Base-by-base conservation (phyloP, 1,140 invertebrate genomes). In the Drosophila sp. region DNA sequence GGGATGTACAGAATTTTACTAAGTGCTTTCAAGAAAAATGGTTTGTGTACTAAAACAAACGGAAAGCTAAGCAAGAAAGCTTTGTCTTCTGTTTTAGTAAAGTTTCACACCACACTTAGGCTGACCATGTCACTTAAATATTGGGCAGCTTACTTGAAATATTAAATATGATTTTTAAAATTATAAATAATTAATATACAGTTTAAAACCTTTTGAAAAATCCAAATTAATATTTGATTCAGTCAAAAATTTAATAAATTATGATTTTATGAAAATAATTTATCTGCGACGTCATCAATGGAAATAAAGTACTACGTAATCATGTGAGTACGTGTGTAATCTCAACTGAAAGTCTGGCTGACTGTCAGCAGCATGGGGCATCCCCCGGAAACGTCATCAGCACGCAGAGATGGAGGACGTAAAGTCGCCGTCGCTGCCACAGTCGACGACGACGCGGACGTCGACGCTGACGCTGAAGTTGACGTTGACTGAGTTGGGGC, bases 361-460 rank as follows among this genome's bases (percentile, higher is more conserved):
- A 34, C 11, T 25, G 16, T 34, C 13, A 36, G 54, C 70, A 67
- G 70, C 54, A 67, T 67, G 51, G 71, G 81, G 75, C 64, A 76
- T 82, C 78, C 78, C 82, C 83, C 67, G 72, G 50, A 70, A 58
- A 58, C 67, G 61, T 72, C 61, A 66, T 53, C 57, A 71, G 51
- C 66, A 61, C 40, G 41, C 62, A 41, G 9, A 8, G 25, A 21
- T 21, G 21, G 21, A 21, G 21, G 21, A 21, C 21, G 21, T 21
- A 21, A 21, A 21, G 27, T 29, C 7, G 27, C 27, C 4, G 4
- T 29, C 27, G 27, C 27, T 29, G 27, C 27, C 27, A 21, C 53
- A 43, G 38, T 14, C 14, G 25, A 51, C 58, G 50, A 29, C 4
- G 66, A 8, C 40, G 36, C 34, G n/a, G 43, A 5, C 48, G 50